Evolutionary conservation across 2,113 vertebrate genomes (phyloP).

Genomic region (Actinemys pallida): DNA sequence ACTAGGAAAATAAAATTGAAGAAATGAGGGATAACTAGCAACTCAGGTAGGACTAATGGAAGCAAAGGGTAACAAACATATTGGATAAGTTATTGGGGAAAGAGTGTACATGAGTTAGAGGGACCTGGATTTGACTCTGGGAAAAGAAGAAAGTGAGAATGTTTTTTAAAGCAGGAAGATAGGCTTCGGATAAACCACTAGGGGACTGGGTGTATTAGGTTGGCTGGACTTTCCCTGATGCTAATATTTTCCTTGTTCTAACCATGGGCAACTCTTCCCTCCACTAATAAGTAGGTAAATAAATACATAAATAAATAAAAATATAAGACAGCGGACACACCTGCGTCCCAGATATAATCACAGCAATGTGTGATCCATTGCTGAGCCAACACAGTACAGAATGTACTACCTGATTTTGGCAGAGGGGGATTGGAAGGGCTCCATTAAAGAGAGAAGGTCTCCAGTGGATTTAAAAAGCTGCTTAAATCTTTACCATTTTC

Average conservation of each 20-base stretch:
- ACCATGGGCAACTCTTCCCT: background rate
- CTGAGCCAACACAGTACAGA: background rate
- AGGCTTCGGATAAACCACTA: background rate
- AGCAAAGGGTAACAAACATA: slow-evolving; percentile 48
- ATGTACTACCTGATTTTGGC: background rate
- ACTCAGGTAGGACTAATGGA: slow-evolving; percentile 14
- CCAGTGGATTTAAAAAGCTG: background rate
- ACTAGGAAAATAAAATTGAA: slow-evolving; percentile 33
- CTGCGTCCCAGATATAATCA: background rate
- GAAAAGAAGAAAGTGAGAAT: slow-evolving; percentile 34
- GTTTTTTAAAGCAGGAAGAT: background rate
- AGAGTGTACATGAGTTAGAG: slow-evolving; percentile 50
- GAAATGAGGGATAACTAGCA: slow-evolving; percentile 17
- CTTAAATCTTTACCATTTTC: background rate
- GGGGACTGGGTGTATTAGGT: background rate
- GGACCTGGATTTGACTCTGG: background rate
- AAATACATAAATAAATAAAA: background rate
- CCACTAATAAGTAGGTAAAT: background rate
- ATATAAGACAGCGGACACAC: background rate
- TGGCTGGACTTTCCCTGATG: background rate
- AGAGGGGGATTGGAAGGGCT: background rate
- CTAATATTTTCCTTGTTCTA: background rate
- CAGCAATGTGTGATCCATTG: background rate
- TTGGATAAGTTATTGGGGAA: slow-evolving; percentile 33
- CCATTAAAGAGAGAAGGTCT: background rate